phyloP scores from a whole-genome alignment of 2,888 invertebrate species.

The Epinotia ramella region DNA sequence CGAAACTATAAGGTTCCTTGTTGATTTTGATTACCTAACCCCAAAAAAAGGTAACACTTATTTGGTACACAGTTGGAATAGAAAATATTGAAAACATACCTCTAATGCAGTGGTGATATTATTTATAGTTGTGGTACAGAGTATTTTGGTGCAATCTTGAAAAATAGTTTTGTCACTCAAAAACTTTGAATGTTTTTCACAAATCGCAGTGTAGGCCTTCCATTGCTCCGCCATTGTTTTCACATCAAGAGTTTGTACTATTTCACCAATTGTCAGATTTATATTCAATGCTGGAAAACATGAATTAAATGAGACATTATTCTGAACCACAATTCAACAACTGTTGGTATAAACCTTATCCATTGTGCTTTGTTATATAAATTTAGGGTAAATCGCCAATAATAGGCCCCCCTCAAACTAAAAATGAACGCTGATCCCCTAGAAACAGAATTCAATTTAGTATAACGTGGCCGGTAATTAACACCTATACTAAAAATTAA shows the following conservation, averaged over 20 bases:
- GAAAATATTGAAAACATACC: constrained; percentile 55
- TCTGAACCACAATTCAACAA: too few species aligned
- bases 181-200: constrained; percentile 73
- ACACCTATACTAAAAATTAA: too few species aligned
- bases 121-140: constrained; percentile 62
- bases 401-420: too few species aligned
- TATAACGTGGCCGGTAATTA: too few species aligned
- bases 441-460: too few species aligned
- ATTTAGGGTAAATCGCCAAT: too few species aligned
- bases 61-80: not conserved
- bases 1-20: too few species aligned
- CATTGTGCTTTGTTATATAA: too few species aligned
- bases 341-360: too few species aligned
- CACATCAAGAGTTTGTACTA: constrained; percentile 78
- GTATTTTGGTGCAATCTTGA: constrained; percentile 60
- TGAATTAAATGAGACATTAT: not conserved
- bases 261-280: constrained; percentile 77
- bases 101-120: constrained; percentile 65
- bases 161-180: constrained; percentile 66
- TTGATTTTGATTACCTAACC: too few species aligned
- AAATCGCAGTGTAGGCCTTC: constrained; percentile 78
- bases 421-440: too few species aligned
- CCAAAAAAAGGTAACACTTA: too few species aligned
- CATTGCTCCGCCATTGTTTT: constrained; percentile 85
- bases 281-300: constrained; percentile 73